Evolutionary conservation across 2,113 vertebrate species (phyloP).

Genomic region (Sylvilagus bachmani): DNA sequence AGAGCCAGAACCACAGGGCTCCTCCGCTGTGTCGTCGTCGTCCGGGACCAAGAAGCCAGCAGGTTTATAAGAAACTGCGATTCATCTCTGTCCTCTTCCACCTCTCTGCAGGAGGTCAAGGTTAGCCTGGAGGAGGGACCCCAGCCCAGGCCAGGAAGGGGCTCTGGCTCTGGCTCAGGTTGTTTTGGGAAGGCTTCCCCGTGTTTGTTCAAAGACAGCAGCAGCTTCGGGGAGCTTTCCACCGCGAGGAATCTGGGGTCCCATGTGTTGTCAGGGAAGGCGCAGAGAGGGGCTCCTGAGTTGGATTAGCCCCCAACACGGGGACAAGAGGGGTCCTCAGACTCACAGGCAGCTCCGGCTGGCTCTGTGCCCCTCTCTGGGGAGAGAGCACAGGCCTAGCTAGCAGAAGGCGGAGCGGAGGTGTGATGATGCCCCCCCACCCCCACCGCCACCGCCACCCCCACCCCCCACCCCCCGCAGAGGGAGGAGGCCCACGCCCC

Average conservation of each 20-base stretch:
- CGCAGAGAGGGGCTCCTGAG: too few species aligned
- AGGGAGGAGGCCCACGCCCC: too few species aligned
- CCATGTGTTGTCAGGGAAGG: background rate
- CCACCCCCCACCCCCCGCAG: too few species aligned
- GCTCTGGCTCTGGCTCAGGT: background rate
- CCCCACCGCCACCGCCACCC: too few species aligned
- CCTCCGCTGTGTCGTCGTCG: slow-evolving; percentile 71
- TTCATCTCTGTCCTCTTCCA: slow-evolving; percentile 73
- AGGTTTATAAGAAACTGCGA: slow-evolving; percentile 85
- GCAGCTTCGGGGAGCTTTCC: background rate
- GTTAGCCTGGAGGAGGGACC: slow-evolving; percentile 61
- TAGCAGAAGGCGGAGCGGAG: background rate
- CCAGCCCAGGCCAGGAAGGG: background rate
- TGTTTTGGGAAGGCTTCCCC: background rate
- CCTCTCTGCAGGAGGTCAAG: slow-evolving; percentile 49
- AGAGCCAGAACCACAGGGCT: slow-evolving; percentile 79
- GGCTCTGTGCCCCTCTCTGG: background rate
- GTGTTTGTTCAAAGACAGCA: background rate
- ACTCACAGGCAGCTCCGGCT: background rate
- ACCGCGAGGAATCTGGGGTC: background rate
- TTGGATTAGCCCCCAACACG: too few species aligned
- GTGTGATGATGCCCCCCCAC: background rate
- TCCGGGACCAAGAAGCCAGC: slow-evolving; percentile 82
- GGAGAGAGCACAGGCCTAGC: background rate
- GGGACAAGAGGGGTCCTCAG: background rate